Evolutionary conservation across 2,113 vertebrate genomes (phyloP), one percentile per base, ranked within the genome.

Genomic region (Psephotus haematonotus): DNA sequence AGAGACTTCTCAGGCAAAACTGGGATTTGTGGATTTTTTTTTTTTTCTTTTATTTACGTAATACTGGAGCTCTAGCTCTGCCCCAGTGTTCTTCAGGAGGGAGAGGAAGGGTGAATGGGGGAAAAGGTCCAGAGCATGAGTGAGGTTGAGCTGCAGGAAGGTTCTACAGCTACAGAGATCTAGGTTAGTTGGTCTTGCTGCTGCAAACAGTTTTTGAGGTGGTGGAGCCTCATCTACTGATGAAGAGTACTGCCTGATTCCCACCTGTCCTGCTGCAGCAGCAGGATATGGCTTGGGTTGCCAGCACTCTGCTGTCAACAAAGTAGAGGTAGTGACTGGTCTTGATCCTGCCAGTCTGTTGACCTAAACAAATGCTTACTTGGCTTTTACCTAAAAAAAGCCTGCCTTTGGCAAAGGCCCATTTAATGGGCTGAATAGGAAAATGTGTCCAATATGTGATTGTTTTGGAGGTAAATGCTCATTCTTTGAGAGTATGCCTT

Each of bases 91-190:
- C 23, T 69, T 22, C 33, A 60, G 57, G 47, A 79, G 20, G 19
- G 11, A 71, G 14, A 44, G 9, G 24, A 55, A 46, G 4, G 24
- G 13, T 55, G 15, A 62, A 20, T 4, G 0, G 1, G 4, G 5
- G 10, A 87, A 25, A 63, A 76, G 20, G 3, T 22, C 8, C 6
- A 33, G 52, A 64, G 31, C 8, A 25, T 13, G 52, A 64, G 10
- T 25, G 31, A 53, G 9, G 11, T 28, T 82, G 46, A 27, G 44
- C 27, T 80, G 29, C 13, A 29, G 11, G 37, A 68, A 59, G 33
- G 27, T 25, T n/a, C 17, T n/a, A 37, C 27, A 71, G 4, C 24
- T 76, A n/a, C 17, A 37, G 17, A 85, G 50, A 64, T 25, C 8
- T 31, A 57, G 31, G 7, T 78, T 89, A 67, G 64, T 18, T 1